These are phyloP conservation scores for Nipponia nippon DNA, from an alignment of 2,113 vertebrate species.

Conservation along the genomic window DNA sequence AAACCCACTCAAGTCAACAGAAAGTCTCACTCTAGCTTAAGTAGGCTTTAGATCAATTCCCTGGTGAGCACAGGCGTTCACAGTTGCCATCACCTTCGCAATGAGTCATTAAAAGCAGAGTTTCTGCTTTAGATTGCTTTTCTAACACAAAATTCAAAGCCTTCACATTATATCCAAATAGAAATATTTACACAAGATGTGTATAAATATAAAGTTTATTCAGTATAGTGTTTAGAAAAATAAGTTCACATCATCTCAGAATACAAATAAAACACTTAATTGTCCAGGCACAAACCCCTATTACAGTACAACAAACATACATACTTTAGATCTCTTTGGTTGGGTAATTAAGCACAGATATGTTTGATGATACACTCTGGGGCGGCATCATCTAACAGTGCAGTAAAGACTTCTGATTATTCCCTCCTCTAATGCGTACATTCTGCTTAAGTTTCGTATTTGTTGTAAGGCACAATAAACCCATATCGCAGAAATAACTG, in stretches of 20 bases:
- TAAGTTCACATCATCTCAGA: slow-evolving; percentile 99
- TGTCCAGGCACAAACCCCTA: slow-evolving; percentile 83
- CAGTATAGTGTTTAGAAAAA: slow-evolving; percentile 99
- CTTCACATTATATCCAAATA: neutral
- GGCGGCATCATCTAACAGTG: slow-evolving; percentile 77
- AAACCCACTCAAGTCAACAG: neutral
- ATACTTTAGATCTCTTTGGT: slow-evolving; percentile 88
- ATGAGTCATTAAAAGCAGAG: neutral
- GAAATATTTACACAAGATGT: slow-evolving; percentile 64
- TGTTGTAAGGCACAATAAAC: slow-evolving; percentile 82
- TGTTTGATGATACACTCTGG: slow-evolving; percentile 73
- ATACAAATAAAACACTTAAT: slow-evolving; percentile 92
- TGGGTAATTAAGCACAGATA: slow-evolving; percentile 85
- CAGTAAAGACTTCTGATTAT: slow-evolving; percentile 70
- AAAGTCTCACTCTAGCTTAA: neutral
- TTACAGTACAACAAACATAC: slow-evolving; percentile 85
- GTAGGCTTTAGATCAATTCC: neutral
- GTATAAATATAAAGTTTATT: slow-evolving; percentile 99
- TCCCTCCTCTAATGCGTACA: slow-evolving; percentile 68
- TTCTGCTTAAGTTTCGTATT: slow-evolving; percentile 66
- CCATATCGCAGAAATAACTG: slow-evolving; percentile 60
- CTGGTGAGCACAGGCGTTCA: neutral
- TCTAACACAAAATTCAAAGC: neutral
- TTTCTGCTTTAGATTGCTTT: neutral
- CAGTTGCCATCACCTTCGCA: neutral